Evolutionary conservation across 2,888 invertebrate species (phyloP).

Genomic region (Sericinus montela): DNA sequence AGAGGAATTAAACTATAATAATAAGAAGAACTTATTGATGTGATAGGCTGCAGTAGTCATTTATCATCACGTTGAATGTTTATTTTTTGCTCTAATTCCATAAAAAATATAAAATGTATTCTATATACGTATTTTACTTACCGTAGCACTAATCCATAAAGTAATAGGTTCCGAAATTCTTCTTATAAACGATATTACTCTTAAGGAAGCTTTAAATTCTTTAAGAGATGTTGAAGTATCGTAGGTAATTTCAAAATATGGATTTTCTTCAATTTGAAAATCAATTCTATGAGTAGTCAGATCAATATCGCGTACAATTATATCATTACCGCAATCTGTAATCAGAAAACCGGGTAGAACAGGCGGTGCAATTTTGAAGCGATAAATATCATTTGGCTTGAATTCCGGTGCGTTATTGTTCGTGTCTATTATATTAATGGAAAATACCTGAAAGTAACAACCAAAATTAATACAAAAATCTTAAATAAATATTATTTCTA

Average conservation of each 20-base stretch:
- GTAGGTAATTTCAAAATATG: constrained; percentile 54
- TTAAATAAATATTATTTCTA: too few relatives aligned
- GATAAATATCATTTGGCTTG: constrained; percentile 37
- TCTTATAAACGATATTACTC: constrained; percentile 52
- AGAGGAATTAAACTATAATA: too few relatives aligned
- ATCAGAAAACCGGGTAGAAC: constrained; percentile 60
- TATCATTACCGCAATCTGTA: constrained; percentile 56
- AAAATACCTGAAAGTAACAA: constrained; percentile 49
- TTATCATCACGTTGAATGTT: too few relatives aligned
- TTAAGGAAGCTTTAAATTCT: constrained; percentile 52
- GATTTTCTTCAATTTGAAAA: constrained; percentile 53
- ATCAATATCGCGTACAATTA: constrained; percentile 72
- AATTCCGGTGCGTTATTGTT: constrained; percentile 73
- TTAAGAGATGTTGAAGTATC: constrained; percentile 43
- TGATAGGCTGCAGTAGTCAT: too few relatives aligned
- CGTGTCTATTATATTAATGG: constrained; percentile 59
- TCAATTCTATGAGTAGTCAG: constrained; percentile 65
- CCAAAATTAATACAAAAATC: too few relatives aligned
- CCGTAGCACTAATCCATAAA: constrained; percentile 59
- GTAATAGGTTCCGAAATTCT: constrained; percentile 48
- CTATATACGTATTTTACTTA: constrained; percentile 33
- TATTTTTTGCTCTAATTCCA: too few relatives aligned
- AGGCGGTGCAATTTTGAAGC: constrained; percentile 67
- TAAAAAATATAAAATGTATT: too few relatives aligned
- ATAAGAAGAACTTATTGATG: too few relatives aligned